Evolutionary conservation across 1,140 invertebrate species (phyloP).

Genomic region (Atopsyche davidsoni): DNA sequence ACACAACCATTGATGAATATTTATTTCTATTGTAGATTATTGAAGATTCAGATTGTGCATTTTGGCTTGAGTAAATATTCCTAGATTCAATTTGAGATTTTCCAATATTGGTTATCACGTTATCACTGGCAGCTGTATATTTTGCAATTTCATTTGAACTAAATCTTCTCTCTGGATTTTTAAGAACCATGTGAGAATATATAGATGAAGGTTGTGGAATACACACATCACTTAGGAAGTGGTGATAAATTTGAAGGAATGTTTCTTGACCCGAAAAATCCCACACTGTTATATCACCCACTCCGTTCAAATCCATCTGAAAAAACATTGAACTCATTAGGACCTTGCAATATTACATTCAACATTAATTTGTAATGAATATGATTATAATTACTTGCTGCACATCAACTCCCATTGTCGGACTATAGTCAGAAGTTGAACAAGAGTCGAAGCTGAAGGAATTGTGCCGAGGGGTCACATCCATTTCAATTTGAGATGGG

Average conservation of each 20-base stretch:
- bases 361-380: neutral
- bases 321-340: slow-evolving; percentile 25
- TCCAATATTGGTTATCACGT: slow-evolving; percentile 27
- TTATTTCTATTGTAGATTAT: slow-evolving; percentile 19
- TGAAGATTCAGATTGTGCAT: slow-evolving; percentile 31
- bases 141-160: slow-evolving; percentile 27
- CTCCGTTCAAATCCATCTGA: slow-evolving; percentile 49
- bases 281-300: slow-evolving; percentile 68
- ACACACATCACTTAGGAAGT: slow-evolving; percentile 58
- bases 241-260: slow-evolving; percentile 73
- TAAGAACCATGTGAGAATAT: slow-evolving; percentile 13
- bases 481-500: slow-evolving; percentile 52
- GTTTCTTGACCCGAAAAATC: slow-evolving; percentile 79
- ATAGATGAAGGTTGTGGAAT: slow-evolving; percentile 28
- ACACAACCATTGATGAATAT: slow-evolving; percentile 44
- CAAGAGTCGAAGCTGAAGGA: slow-evolving; percentile 58
- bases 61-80: slow-evolving; percentile 30
- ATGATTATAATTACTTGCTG: slow-evolving; percentile 46
- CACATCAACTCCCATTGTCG: slow-evolving; percentile 64
- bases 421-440: slow-evolving; percentile 48
- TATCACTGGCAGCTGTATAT: slow-evolving; percentile 28
- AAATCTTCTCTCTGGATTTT: slow-evolving; percentile 6
- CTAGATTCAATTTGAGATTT: slow-evolving; percentile 24
- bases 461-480: slow-evolving; percentile 55
- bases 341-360: slow-evolving; percentile 5